Evolutionary conservation across 1,140 invertebrate species (phyloP).

Genomic region (Bilobella aurantiaca): DNA sequence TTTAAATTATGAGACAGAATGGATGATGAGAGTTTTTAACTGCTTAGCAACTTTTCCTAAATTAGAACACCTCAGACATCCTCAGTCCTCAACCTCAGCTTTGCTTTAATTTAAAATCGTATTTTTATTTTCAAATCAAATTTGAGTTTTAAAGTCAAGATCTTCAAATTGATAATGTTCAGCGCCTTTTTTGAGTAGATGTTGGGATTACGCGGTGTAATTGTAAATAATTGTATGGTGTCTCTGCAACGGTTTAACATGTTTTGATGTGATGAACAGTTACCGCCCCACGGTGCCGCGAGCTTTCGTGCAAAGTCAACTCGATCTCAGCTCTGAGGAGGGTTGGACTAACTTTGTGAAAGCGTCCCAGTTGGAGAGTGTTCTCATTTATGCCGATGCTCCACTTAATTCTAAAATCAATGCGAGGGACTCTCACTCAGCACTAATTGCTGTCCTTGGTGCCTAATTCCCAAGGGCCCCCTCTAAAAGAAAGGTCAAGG

Average conservation of each 20-base stretch:
- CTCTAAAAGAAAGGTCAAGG: too few relatives aligned
- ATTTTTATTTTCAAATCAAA: too few relatives aligned
- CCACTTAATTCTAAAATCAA: conserved; percentile 31
- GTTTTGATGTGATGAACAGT: conserved; percentile 27
- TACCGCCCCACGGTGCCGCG: conserved; percentile 30
- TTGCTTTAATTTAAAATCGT: too few relatives aligned
- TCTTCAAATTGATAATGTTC: conserved; percentile 11
- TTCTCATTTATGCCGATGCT: conserved; percentile 30
- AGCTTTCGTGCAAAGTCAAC: conserved; percentile 30
- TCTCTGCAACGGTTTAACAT: background rate
- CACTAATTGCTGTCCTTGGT: background rate
- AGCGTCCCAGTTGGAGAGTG: conserved; percentile 26
- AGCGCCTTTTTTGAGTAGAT: background rate
- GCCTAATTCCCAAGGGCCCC: too few relatives aligned
- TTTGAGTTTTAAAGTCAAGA: too few relatives aligned
- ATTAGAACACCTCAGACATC: too few relatives aligned
- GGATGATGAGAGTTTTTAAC: too few relatives aligned
- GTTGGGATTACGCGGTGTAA: background rate
- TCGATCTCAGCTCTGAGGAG: conserved; percentile 22
- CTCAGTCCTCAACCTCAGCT: too few relatives aligned
- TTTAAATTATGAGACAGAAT: too few relatives aligned
- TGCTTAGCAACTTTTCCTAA: too few relatives aligned
- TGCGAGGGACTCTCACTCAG: conserved; percentile 24
- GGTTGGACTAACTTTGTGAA: conserved; percentile 32
- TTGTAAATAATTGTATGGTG: background rate